Percentiles rank a stretch among this genome's conserved stretches.
phyloP scores from a whole-genome alignment of 2,113 vertebrate species.

The Scalopus aquaticus region DNA sequence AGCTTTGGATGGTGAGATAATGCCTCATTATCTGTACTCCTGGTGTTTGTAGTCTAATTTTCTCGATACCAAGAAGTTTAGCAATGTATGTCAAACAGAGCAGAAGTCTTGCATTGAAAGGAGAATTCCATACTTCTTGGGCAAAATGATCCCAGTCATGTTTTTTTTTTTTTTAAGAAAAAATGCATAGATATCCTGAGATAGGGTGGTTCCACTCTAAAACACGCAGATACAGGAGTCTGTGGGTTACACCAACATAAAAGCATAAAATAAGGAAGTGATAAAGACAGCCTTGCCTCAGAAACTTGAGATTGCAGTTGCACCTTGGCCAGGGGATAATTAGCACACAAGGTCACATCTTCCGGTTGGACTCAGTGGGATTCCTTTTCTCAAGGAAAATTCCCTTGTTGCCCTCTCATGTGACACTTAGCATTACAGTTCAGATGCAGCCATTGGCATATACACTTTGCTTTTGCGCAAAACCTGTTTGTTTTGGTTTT shows the following conservation, averaged over 20 bases:
- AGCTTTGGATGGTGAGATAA: not conserved
- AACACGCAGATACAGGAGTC: not conserved
- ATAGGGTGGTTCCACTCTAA: not conserved
- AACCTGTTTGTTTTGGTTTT: not conserved
- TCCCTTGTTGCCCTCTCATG: not conserved
- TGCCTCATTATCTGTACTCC: not conserved
- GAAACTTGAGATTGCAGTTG: not conserved
- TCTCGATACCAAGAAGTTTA: not conserved
- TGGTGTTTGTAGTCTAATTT: not conserved
- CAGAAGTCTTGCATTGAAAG: not conserved
- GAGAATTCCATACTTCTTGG: conserved; percentile 2
- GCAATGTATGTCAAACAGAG: not conserved
- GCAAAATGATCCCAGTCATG: not conserved
- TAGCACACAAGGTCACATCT: not conserved
- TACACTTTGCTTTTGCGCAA: not conserved
- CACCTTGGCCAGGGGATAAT: not conserved
- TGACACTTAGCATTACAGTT: not conserved
- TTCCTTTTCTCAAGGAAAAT: not conserved
- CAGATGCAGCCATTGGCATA: not conserved
- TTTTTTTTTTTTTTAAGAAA: not conserved
- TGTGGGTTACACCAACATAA: not conserved
- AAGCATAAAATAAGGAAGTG: not conserved
- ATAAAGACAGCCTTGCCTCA: not conserved
- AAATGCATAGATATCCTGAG: not conserved
- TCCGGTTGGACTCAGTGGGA: not conserved